Conservation (phyloP, 2,888 invertebrate genomes). For the Sepioteuthis lessoniana region DNA sequence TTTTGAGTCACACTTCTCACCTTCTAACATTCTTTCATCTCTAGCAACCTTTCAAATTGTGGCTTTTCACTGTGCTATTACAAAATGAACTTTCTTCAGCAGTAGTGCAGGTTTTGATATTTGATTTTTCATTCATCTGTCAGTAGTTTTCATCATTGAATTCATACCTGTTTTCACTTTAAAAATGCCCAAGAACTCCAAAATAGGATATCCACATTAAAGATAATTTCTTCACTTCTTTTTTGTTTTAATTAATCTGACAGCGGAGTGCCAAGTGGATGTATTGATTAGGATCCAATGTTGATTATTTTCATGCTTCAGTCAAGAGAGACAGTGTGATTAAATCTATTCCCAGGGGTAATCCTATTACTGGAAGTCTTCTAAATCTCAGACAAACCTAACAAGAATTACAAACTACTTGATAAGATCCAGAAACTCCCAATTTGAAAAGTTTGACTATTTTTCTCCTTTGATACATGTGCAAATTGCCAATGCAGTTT, state of each 20-base stretch:
- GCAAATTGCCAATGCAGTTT: neutral
- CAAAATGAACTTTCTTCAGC: neutral
- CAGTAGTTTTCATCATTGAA: neutral
- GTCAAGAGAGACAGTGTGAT: neutral
- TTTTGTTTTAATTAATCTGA: neutral
- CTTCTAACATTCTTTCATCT: too few relatives aligned
- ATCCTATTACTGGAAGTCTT: fast-evolving
- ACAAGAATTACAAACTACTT: neutral
- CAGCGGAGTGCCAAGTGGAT: neutral
- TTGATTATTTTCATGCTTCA: neutral
- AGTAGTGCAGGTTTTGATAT: neutral
- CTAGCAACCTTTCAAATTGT: too few relatives aligned
- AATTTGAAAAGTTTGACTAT: too few relatives aligned
- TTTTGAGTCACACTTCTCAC: too few relatives aligned
- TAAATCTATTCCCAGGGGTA: neutral
- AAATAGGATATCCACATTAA: neutral
- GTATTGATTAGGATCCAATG: neutral
- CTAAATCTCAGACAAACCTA: neutral
- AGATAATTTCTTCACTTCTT: neutral
- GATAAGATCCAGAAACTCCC: neutral
- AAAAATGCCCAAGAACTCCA: neutral
- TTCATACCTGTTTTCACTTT: neutral
- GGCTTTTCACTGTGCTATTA: neutral
- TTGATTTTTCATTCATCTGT: neutral
- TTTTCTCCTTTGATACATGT: neutral